A percentile compares a stretch with the other conserved stretches of the same genome.
phyloP scores from a whole-genome alignment of 2,113 vertebrate genomes.

The Monarcha castaneiventris region DNA sequence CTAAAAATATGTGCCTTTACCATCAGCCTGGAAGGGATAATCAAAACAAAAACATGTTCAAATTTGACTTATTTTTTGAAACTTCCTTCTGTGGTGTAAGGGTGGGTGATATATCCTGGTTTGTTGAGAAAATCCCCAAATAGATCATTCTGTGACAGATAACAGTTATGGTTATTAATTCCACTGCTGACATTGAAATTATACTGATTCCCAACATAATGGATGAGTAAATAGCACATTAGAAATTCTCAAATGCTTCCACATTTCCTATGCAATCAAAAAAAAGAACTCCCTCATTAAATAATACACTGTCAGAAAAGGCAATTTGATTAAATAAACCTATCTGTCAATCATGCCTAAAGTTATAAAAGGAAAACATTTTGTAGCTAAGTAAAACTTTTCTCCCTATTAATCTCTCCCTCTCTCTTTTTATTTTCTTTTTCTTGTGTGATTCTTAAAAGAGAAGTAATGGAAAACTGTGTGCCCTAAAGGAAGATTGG shows the following conservation, averaged over 20 bases:
- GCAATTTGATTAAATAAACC: constrained; percentile 53
- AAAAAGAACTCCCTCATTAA: constrained; percentile 43
- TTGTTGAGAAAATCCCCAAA: constrained; percentile 35
- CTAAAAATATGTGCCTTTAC: neutral
- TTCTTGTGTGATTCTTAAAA: neutral
- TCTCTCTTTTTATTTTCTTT: neutral
- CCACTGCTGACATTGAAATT: constrained; percentile 55
- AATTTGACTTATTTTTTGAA: neutral
- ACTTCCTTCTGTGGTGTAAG: neutral
- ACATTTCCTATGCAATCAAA: constrained; percentile 48
- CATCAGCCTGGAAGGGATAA: constrained; percentile 2
- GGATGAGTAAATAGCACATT: constrained; percentile 55
- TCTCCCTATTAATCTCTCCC: neutral
- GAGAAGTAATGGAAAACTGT: neutral
- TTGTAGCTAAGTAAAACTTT: constrained; percentile 33
- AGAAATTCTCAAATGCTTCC: constrained; percentile 42
- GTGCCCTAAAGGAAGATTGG: neutral
- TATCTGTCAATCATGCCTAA: constrained; percentile 33
- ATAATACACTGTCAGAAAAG: constrained; percentile 51
- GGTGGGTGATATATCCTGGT: neutral
- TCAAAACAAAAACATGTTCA: neutral
- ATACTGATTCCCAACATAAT: constrained; percentile 54
- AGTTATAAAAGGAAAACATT: constrained; percentile 33
- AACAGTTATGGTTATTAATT: constrained; percentile 56
- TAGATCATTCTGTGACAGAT: constrained; percentile 33